These are phyloP conservation scores for Tenthredo scrophulariae DNA, from an alignment of 2,888 invertebrate species.

Conservation along the genomic window DNA sequence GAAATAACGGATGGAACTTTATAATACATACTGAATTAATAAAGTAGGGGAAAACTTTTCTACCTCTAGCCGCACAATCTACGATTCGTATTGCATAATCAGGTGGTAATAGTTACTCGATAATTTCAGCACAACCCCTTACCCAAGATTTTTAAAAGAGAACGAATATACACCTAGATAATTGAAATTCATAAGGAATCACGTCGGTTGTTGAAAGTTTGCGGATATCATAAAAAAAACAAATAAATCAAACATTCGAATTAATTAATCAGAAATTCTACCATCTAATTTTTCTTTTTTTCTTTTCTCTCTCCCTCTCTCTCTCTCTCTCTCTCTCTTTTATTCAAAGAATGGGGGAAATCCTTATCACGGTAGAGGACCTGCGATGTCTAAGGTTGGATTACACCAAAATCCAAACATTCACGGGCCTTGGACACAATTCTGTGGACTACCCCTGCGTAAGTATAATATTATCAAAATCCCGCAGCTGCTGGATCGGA, in stretches of 20 bases:
- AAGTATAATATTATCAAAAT: constrained; percentile 60
- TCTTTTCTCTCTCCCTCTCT: not conserved
- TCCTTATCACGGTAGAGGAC: constrained; percentile 70
- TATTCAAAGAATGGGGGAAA: constrained; percentile 67
- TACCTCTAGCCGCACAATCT: not conserved
- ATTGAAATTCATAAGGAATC: not conserved
- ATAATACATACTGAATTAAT: not conserved
- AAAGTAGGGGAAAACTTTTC: not conserved
- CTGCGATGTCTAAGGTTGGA: constrained; percentile 69
- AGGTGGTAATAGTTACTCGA: constrained; percentile 36
- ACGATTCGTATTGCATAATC: not conserved
- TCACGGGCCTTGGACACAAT: constrained; percentile 74
- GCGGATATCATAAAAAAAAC: too few relatives aligned
- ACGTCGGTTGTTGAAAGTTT: not conserved
- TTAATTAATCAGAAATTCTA: not conserved
- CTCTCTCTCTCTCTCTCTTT: not conserved
- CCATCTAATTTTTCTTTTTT: not conserved
- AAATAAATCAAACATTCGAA: not conserved
- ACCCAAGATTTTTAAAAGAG: not conserved
- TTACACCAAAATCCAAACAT: constrained; percentile 68
- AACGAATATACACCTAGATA: not conserved
- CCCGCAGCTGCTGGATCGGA: constrained; percentile 8
- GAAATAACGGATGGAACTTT: not conserved
- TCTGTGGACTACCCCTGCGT: constrained; percentile 74
- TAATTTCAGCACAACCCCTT: constrained; percentile 12